These are phyloP conservation scores for Drosophila chauvacae DNA, from an alignment of 1,140 invertebrate genomes.

Conservation along the genomic window DNA sequence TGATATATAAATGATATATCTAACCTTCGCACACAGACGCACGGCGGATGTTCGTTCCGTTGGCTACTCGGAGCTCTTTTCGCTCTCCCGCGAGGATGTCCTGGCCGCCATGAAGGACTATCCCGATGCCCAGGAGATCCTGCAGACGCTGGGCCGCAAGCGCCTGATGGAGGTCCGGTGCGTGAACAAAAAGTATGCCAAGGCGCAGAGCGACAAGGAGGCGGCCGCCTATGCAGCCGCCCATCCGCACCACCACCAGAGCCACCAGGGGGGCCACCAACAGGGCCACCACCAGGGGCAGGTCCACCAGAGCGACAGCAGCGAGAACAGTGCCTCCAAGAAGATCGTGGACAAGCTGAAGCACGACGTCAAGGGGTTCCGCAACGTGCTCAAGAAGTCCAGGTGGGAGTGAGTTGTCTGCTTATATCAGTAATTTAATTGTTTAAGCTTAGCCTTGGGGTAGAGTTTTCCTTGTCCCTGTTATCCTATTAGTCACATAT, in stretches of 20 bases:
- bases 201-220: slow-evolving; percentile 71
- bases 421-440: background rate
- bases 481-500: too few relatives aligned
- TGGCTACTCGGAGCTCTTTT: slow-evolving; percentile 98
- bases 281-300: slow-evolving; percentile 85
- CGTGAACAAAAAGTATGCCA: slow-evolving; percentile 84
- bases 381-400: slow-evolving; percentile 88
- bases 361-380: slow-evolving; percentile 92
- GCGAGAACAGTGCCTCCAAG: slow-evolving; percentile 89
- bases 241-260: slow-evolving; percentile 60
- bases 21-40: slow-evolving; percentile 91
- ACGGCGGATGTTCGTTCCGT: slow-evolving; percentile 98
- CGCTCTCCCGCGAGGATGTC: slow-evolving; percentile 97
- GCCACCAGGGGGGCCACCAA: slow-evolving; percentile 47
- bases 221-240: slow-evolving; percentile 63
- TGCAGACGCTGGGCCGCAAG: slow-evolving; percentile 94
- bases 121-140: slow-evolving; percentile 97
- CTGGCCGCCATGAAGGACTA: slow-evolving; percentile 98
- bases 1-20: too few relatives aligned
- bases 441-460: too few relatives aligned
- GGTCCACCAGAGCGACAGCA: slow-evolving; percentile 85
- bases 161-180: slow-evolving; percentile 92
- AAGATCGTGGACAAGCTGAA: slow-evolving; percentile 92
- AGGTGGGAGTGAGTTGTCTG: slow-evolving; percentile 67
- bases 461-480: too few relatives aligned